phyloP scores from a whole-genome alignment of 1,140 invertebrate species.

The Tetramorium parvispinum region DNA sequence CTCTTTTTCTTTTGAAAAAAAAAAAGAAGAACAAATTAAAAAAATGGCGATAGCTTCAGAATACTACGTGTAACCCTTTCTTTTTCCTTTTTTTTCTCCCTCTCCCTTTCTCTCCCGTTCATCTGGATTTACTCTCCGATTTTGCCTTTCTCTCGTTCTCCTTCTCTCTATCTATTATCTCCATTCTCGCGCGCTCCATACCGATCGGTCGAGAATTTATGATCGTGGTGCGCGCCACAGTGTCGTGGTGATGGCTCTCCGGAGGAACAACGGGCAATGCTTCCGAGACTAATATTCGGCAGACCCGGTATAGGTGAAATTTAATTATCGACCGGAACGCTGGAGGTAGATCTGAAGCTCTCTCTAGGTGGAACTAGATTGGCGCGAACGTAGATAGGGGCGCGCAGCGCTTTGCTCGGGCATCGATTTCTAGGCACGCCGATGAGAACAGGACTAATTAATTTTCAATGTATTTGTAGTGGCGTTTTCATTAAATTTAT shows the following conservation, averaged over 20 bases:
- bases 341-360: slow-evolving; percentile 61
- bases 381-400: slow-evolving; percentile 53
- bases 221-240: slow-evolving; percentile 50
- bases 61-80: neutral
- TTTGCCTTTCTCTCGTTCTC: neutral
- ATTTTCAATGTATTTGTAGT: slow-evolving; percentile 28
- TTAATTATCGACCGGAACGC: slow-evolving; percentile 69
- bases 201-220: slow-evolving; percentile 55
- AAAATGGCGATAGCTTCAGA: neutral
- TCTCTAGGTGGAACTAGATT: slow-evolving; percentile 67
- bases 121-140: neutral
- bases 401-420: slow-evolving; percentile 43
- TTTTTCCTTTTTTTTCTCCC: neutral
- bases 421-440: slow-evolving; percentile 51
- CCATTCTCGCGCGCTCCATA: slow-evolving; percentile 9
- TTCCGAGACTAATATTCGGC: slow-evolving; percentile 67
- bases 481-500: slow-evolving; percentile 51
- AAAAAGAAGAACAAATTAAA: neutral
- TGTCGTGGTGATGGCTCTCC: slow-evolving; percentile 66
- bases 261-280: slow-evolving; percentile 60
- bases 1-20: neutral
- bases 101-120: neutral
- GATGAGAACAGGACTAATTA: slow-evolving; percentile 38
- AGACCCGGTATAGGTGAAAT: slow-evolving; percentile 64
- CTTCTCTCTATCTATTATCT: neutral